Evolutionary conservation across 2,888 invertebrate genomes (phyloP), one percentile per base, ranked within the genome.

Genomic region (Ophioninae sp.): DNA sequence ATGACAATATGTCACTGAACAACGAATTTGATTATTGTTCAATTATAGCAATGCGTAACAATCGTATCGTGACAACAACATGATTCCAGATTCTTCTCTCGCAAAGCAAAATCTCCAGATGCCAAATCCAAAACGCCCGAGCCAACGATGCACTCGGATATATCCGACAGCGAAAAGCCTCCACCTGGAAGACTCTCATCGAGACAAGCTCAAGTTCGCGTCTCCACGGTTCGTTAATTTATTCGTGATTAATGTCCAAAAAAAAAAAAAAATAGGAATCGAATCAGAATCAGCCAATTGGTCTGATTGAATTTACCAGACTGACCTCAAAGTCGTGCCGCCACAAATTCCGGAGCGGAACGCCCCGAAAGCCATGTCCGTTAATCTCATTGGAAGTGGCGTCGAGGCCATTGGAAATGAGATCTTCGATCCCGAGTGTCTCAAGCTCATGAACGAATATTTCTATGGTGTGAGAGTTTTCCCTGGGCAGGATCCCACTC

Each of bases 391-490:
- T 0, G 95, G 96, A 8, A 95, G 95, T 0, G 95, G 96, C 0
- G 95, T 97, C 0, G 97, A 97, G 91, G 95, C 96, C 0, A 96
- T 97, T 5, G 97, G 97, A 84, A 96, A 97, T 89, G 98, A 98
- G 93, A 96, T 97, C 87, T 98, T 96, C 89, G 98, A 98, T 90
- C 94, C 95, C 0, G 97, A 98, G 85, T 98, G 98, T 88, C 93
- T 98, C 85, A 97, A 97, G 88, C 94, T 98, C 64, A 98, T 99
- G 91, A 99, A 99, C 91, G 99, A 99, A 93, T 99, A 99, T 93
- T 99, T 99, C 93, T 99, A 98, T 91, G 97, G 97, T 7, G 95
- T 95, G 83, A 94, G 97, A 85, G 97, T 99, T 85, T 98, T 97
- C 93, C 98, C 99, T 57, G 98, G 98, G 77, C 98, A 99, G 93